Base-by-base conservation (phyloP, 1,140 invertebrate species). In the Brachionus rotundiformis region DNA sequence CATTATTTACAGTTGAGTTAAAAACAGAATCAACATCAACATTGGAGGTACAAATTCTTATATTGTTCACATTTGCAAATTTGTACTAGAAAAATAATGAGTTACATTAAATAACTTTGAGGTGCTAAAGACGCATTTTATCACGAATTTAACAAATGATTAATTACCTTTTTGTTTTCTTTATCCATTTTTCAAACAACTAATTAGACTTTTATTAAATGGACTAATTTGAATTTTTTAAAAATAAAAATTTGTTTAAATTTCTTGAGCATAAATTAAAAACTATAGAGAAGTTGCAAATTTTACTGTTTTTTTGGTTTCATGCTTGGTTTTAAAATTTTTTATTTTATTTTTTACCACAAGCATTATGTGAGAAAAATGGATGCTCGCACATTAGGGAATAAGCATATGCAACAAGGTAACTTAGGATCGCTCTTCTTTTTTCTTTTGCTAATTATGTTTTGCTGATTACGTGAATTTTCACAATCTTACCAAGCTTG, bases 1-100 rank as follows among this genome's bases (percentile, higher is more conserved):
- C 1, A 63, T 59, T 79, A 29, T 79, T 79, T 8, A 63, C 29
- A 11, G 76, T 79, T 49, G 76, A 79, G 29, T 79, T 79, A 16
- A 79, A 79, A 25, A 79, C 76, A 23, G 25, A 27, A 7, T 73
- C 76, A 19, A 16, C 16, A 31, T 79, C 76, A 4, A 59, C 36
- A 31, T 3, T 63, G 41, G 31, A 11, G 3, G 27, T 19, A 8
- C 3, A 25, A 23, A 27, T 54, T 79, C 76, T 54, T 10, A 31
- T 4, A 79, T 31, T 79, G 25, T 16, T 73, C 16, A 73, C 68
- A 16, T 73, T 73, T 25, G 33, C 19, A 73, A 47, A 73, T 41
- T 73, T 73, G 0, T 11, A 73, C 33, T 36, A 16, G 16, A 33
- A 36, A 23, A 36, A 33, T 36, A 68, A 33, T 68, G 16, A 8